A percentile compares a stretch with the other conserved stretches of the same genome.
Evolutionary conservation across 1,140 invertebrate species (phyloP).

Genomic region (Stegodyphus mimosarum): DNA sequence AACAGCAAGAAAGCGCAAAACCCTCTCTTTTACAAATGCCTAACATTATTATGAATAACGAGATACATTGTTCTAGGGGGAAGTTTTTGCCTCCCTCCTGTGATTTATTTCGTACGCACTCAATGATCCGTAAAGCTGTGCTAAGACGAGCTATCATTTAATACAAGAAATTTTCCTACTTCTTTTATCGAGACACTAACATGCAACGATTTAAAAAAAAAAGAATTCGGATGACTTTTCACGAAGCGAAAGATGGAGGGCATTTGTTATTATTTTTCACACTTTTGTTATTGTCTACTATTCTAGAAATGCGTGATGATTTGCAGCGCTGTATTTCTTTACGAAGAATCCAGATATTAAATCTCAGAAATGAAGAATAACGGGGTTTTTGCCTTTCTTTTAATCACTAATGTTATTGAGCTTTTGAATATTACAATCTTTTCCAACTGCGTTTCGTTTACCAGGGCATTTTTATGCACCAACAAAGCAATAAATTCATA

Average conservation of each 20-base stretch:
- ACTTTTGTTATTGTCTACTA: background rate
- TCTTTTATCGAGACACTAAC: conserved; percentile 20
- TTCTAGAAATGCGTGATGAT: background rate
- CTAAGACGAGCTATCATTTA: background rate
- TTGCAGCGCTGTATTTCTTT: background rate
- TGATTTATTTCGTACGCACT: conserved; percentile 47
- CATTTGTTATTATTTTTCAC: conserved; percentile 2
- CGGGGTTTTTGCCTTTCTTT: too few relatives aligned
- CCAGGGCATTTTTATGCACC: too few relatives aligned
- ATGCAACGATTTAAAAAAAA: conserved; percentile 32
- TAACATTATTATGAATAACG: conserved; percentile 57
- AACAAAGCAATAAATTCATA: too few relatives aligned
- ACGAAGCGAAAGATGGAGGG: conserved; percentile 10
- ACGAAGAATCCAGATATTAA: too few relatives aligned
- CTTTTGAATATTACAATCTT: too few relatives aligned
- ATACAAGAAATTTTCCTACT: conserved; percentile 20
- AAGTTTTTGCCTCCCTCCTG: conserved; percentile 20
- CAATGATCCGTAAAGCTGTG: conserved; percentile 31
- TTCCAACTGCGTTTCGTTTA: too few relatives aligned
- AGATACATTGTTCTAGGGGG: conserved; percentile 33
- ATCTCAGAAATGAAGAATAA: too few relatives aligned
- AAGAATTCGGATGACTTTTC: conserved; percentile 26
- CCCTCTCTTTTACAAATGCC: conserved; percentile 45
- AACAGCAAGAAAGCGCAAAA: conserved; percentile 33
- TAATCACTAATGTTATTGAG: too few relatives aligned